Evolutionary conservation across 2,888 invertebrate species (phyloP).

Genomic region (Kuschelorhynchus macadamiae): DNA sequence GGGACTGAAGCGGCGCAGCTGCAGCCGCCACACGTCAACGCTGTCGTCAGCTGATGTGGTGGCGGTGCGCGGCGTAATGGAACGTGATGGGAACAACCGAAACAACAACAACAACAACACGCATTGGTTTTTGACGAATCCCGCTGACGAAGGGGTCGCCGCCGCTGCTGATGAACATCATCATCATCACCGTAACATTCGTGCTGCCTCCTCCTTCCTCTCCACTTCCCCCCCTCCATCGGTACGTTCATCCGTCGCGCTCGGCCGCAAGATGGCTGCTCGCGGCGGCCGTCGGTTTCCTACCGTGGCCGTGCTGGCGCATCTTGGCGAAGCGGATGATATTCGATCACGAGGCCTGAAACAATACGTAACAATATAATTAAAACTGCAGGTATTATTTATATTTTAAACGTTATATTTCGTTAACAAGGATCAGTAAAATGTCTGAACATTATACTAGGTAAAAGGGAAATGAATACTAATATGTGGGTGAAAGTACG

Average conservation of each 20-base stretch:
- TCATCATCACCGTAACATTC: slow-evolving; percentile 22
- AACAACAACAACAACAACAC: slow-evolving; percentile 32
- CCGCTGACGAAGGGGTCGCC: neutral
- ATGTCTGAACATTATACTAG: too few relatives aligned
- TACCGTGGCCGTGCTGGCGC: slow-evolving; percentile 50
- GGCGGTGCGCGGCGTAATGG: slow-evolving; percentile 21
- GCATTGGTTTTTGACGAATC: slow-evolving; percentile 13
- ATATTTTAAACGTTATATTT: too few relatives aligned
- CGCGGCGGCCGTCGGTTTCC: slow-evolving; percentile 46
- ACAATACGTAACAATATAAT: slow-evolving; percentile 18
- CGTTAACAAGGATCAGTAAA: too few relatives aligned
- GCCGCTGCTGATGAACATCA: neutral
- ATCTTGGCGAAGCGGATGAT: slow-evolving; percentile 65
- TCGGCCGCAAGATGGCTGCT: slow-evolving; percentile 49
- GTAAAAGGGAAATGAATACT: too few relatives aligned
- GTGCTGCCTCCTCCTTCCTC: slow-evolving; percentile 9
- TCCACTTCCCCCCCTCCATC: neutral
- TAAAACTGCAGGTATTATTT: too few relatives aligned
- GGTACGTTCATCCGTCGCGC: slow-evolving; percentile 50
- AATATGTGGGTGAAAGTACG: too few relatives aligned
- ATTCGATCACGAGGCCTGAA: slow-evolving; percentile 77
- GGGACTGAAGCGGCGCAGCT: slow-evolving; percentile 23
- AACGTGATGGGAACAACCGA: slow-evolving; percentile 33
- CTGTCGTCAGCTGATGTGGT: slow-evolving; percentile 7
- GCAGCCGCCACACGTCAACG: too few relatives aligned